Percentiles rank a stretch among this genome's conserved stretches.
These are phyloP conservation scores for Perizoma flavofasciatum DNA, from an alignment of 2,888 invertebrate species.

Conservation along the genomic window DNA sequence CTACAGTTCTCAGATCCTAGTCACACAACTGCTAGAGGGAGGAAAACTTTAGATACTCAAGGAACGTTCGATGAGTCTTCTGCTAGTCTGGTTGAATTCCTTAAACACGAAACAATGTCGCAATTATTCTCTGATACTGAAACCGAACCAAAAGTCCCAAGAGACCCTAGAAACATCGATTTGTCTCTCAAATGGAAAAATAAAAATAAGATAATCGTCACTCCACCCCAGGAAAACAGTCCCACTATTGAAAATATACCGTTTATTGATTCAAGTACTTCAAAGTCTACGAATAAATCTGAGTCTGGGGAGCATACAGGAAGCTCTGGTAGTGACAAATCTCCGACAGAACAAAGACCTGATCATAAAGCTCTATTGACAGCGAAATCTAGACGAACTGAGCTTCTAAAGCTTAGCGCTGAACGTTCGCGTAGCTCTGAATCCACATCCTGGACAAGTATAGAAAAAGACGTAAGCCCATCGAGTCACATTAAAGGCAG, in stretches of 20 bases:
- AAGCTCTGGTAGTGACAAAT: conserved; percentile 75
- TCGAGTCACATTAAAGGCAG: conserved; percentile 86
- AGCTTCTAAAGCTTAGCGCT: conserved; percentile 86
- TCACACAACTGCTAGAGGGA: conserved; percentile 51
- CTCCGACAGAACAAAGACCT: conserved; percentile 69
- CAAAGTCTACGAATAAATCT: conserved; percentile 67
- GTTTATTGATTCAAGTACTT: conserved; percentile 73
- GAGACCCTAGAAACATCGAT: conserved; percentile 62
- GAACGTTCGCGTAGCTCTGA: conserved; percentile 92
- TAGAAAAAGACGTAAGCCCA: conserved; percentile 88
- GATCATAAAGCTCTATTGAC: conserved; percentile 68
- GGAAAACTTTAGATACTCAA: conserved; percentile 76
- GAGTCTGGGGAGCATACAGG: conserved; percentile 74
- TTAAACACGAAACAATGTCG: conserved; percentile 73
- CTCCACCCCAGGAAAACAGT: conserved; percentile 85
- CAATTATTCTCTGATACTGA: conserved; percentile 70
- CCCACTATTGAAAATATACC: conserved; percentile 82
- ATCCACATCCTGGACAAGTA: conserved; percentile 91
- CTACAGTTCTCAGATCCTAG: conserved; percentile 80
- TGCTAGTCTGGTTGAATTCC: conserved; percentile 78
- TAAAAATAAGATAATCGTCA: conserved; percentile 84
- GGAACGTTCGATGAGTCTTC: conserved; percentile 85
- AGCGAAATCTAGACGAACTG: conserved; percentile 79
- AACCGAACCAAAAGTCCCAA: conserved; percentile 59
- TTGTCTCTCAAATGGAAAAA: conserved; percentile 76